phyloP scores from a whole-genome alignment of 2,113 vertebrate genomes.

The Pteropus alecto region DNA sequence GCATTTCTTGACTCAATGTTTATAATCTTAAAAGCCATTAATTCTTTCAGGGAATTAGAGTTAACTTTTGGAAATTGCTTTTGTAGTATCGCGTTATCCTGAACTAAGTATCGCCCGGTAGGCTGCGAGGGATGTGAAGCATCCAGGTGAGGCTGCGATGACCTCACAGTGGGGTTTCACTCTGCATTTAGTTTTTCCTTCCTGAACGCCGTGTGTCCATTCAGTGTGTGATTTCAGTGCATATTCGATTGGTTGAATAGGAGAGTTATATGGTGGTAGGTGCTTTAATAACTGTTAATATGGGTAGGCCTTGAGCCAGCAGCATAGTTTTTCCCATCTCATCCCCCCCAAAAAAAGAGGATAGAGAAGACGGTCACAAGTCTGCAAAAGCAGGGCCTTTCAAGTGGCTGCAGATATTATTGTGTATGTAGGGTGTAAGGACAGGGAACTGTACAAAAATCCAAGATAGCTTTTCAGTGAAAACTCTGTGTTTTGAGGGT shows the following conservation, averaged over 20 bases:
- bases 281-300: neutral
- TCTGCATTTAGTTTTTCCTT: too few relatives aligned
- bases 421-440: neutral
- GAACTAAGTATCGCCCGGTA: too few relatives aligned
- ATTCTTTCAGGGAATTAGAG: neutral
- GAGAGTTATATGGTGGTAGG: neutral
- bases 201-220: fast-evolving
- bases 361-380: too few relatives aligned
- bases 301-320: neutral
- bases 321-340: neutral
- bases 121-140: neutral
- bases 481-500: neutral
- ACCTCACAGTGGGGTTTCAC: fast-evolving
- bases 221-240: neutral
- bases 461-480: neutral
- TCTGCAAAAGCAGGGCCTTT: neutral
- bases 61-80: neutral
- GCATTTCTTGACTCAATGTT: neutral
- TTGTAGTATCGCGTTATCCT: neutral
- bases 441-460: neutral
- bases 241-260: neutral
- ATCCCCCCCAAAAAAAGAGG: too few relatives aligned
- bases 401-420: neutral
- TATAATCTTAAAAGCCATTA: neutral
- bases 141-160: fast-evolving